phyloP scores from a whole-genome alignment of 1,140 invertebrate species.

The Brachionus rotundiformis region DNA sequence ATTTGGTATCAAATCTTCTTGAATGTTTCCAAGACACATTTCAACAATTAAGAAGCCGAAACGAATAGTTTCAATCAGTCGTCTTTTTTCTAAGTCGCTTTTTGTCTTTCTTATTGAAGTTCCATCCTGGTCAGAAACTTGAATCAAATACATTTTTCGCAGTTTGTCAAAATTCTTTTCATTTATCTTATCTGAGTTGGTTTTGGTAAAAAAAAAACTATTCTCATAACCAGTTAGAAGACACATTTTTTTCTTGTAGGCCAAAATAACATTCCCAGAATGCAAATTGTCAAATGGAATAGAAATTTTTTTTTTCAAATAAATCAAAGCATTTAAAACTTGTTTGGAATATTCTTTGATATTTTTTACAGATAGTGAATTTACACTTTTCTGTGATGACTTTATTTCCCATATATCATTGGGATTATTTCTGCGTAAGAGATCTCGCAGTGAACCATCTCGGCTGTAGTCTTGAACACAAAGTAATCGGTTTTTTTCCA shows the following conservation, averaged over 20 bases:
- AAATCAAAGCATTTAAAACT: conserved; percentile 38
- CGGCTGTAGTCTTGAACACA: conserved; percentile 38
- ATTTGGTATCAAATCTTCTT: background rate
- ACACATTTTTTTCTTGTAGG: conserved; percentile 36
- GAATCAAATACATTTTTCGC: conserved; percentile 10
- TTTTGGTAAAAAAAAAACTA: background rate
- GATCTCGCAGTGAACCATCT: conserved; percentile 31
- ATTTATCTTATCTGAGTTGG: background rate
- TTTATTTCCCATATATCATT: conserved; percentile 18
- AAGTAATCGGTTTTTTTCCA: conserved; percentile 29
- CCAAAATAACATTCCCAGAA: conserved; percentile 47
- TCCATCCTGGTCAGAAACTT: background rate
- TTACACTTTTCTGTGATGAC: background rate
- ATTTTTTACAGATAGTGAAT: background rate
- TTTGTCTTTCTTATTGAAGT: conserved; percentile 3
- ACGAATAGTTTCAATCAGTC: conserved; percentile 1
- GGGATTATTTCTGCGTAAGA: background rate
- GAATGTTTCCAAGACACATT: conserved; percentile 9
- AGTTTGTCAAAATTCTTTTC: conserved; percentile 5
- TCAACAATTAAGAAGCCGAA: conserved; percentile 18
- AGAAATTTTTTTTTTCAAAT: conserved; percentile 25
- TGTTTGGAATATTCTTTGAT: conserved; percentile 41
- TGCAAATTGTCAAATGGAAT: conserved; percentile 40
- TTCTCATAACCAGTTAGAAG: conserved; percentile 32
- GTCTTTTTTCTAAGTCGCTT: background rate